Percentiles rank a stretch among this genome's conserved stretches.
Evolutionary conservation across 2,888 invertebrate genomes (phyloP).

Genomic region (Stegophylla sp.): DNA sequence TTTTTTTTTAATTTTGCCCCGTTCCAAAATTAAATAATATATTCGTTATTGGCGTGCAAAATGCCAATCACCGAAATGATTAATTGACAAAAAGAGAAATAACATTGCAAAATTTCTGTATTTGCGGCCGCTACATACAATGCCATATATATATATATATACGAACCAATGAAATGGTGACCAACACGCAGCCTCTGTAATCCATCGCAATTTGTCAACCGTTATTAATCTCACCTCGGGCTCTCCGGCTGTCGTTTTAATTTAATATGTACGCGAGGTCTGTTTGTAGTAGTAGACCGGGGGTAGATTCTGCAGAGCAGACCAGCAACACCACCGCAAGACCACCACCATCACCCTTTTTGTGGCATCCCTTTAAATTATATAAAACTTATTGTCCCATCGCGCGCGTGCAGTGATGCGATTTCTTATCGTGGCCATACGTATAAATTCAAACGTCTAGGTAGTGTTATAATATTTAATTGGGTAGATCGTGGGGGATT

Average conservation of each 20-base stretch:
- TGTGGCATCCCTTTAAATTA: conserved; percentile 25
- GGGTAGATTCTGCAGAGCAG: too few species aligned
- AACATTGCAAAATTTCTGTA: not conserved
- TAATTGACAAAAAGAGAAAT: too few species aligned
- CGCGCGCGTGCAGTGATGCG: not conserved
- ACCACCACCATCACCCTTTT: too few species aligned
- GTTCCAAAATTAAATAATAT: too few species aligned
- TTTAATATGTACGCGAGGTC: conserved; percentile 17
- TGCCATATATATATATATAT: too few species aligned
- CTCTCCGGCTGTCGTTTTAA: conserved; percentile 30
- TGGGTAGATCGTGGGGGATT: not conserved
- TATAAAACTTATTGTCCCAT: conserved; percentile 36
- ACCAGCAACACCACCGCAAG: conserved; percentile 8
- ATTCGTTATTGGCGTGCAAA: too few species aligned
- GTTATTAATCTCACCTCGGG: conserved; percentile 37
- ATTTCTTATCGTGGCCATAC: not conserved
- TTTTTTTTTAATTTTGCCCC: too few species aligned
- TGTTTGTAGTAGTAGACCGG: not conserved
- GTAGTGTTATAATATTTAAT: not conserved
- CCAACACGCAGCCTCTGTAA: conserved; percentile 1
- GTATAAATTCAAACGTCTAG: not conserved
- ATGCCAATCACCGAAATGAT: too few species aligned
- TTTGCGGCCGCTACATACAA: not conserved
- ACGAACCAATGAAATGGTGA: conserved; percentile 8
- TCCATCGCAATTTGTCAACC: conserved; percentile 38